phyloP scores from a whole-genome alignment of 2,113 vertebrate genomes.

The Oriolus oriolus region DNA sequence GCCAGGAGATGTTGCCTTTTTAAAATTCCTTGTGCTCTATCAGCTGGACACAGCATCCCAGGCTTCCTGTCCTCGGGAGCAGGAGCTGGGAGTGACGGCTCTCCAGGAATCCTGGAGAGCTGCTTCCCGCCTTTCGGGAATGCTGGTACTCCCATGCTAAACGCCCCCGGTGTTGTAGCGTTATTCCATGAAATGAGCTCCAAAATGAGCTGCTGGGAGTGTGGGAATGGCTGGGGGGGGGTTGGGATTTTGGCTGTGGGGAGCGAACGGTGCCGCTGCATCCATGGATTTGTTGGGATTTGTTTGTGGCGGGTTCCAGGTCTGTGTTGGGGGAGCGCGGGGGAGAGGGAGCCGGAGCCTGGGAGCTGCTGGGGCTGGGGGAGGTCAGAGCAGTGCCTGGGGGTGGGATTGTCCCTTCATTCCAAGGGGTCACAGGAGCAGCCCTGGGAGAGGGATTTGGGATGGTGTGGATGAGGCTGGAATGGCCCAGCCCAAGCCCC shows the following conservation, averaged over 20 bases:
- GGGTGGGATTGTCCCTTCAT: no score
- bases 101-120: not conserved
- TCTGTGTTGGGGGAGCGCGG: rapidly evolving
- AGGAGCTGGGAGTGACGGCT: not conserved
- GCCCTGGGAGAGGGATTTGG: not conserved
- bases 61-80: not conserved
- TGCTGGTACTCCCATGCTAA: rapidly evolving
- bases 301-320: rapidly evolving
- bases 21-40: slow-evolving; percentile 13
- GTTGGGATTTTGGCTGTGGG: not conserved
- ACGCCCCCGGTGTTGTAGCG: rapidly evolving
- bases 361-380: not conserved
- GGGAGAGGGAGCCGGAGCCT: not conserved
- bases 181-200: rapidly evolving
- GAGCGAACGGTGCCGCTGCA: rapidly evolving
- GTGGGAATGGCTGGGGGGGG: not conserved
- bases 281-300: not conserved
- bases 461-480: not conserved
- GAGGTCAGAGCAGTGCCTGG: not conserved
- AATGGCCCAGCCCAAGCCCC: no score
- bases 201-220: rapidly evolving
- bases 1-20: not conserved
- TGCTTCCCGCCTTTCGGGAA: rapidly evolving
- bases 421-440: not conserved
- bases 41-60: slow-evolving; percentile 4